Evolutionary conservation across 2,797 vertebrate species (phyloP).

Genomic region (Neosilurus hyrtlii): DNA sequence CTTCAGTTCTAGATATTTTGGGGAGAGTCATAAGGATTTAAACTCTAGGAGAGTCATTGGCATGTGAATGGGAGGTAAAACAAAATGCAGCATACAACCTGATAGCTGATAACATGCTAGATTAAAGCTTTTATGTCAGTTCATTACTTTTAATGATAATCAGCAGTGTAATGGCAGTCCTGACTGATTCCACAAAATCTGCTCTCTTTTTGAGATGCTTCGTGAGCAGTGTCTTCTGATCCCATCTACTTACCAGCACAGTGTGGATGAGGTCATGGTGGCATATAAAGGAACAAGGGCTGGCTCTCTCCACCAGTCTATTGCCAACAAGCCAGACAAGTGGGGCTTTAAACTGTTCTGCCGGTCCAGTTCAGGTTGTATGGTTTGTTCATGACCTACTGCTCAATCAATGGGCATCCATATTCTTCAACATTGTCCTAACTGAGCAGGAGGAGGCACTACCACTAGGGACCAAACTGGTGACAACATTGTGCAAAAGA

Average conservation of each 20-base stretch:
- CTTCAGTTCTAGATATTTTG: no score
- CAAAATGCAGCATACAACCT: conserved; percentile 2
- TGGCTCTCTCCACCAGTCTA: conserved; percentile 45
- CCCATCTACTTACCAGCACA: conserved; percentile 33
- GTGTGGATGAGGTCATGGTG: conserved; percentile 55
- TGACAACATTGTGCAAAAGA: conserved; percentile 44
- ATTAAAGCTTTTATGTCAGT: conserved; percentile 43
- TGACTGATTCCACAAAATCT: conserved; percentile 47
- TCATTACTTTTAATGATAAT: conserved; percentile 51
- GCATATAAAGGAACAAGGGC: conserved; percentile 49
- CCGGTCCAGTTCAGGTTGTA: conserved; percentile 45
- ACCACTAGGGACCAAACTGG: conserved; percentile 45
- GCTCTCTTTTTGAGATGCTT: conserved; percentile 18
- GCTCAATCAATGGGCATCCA: conserved; percentile 49
- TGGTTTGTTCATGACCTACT: conserved; percentile 52
- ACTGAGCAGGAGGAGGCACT: conserved; percentile 51
- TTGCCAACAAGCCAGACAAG: conserved; percentile 47
- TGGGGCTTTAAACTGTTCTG: conserved; percentile 43
- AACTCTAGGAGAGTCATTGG: no score
- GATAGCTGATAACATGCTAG: conserved; percentile 38
- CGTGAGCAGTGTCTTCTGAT: conserved; percentile 28
- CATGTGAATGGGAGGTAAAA: no score
- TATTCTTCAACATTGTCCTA: conserved; percentile 45
- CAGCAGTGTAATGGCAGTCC: conserved; percentile 31
- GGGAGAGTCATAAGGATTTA: no score